Evolutionary conservation across 2,113 vertebrate genomes (phyloP), one percentile per base, ranked within the genome.

Genomic region (Platanista minor): DNA sequence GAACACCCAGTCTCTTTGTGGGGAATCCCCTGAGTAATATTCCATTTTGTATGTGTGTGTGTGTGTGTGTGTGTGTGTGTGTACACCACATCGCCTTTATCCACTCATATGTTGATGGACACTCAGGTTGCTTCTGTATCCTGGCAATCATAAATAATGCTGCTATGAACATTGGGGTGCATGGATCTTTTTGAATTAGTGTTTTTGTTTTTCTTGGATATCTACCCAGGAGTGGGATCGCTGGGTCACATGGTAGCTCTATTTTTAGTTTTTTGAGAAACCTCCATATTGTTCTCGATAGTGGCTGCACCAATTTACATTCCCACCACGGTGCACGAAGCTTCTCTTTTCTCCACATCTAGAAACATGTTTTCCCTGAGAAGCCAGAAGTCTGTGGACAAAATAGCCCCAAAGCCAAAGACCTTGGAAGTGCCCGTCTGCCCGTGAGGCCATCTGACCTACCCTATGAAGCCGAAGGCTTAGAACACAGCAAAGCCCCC

Each of bases 401-500:
- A 88, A 77, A 36, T 0, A 62, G 74, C 49, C 36, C 57, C 1
- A 62, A 61, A 94, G 59, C 20, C 84, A 49, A 59, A 88, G 85
- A 83, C 88, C 33, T 87, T 23, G 71, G 84, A 96, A 93, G 92
- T 27, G 57, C 94, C 94, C 23, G 20, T 41, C 23, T 88, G 78
- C 94, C 80, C 90, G 92, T 15, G 93, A 77, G 96, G 95, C 54
- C 0, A 3, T 27, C 33, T 72, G 96, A 81, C 96, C 90, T 74
- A 0, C 95, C 81, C 67, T 43, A 5, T 0, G 1, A n/a, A 54
- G 85, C 64, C 4, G 33, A 11, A 52, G 6, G 71, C 52, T 80
- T n/a, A 96, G 36, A 96, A 97, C 94, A 8, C 87, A 96, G 23
- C 52, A 97, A 97, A 96, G 36, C 95, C 95, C 20, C 77, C 74